Evolutionary conservation across 2,797 vertebrate genomes (phyloP).

Genomic region (Rallus crepitans): DNA sequence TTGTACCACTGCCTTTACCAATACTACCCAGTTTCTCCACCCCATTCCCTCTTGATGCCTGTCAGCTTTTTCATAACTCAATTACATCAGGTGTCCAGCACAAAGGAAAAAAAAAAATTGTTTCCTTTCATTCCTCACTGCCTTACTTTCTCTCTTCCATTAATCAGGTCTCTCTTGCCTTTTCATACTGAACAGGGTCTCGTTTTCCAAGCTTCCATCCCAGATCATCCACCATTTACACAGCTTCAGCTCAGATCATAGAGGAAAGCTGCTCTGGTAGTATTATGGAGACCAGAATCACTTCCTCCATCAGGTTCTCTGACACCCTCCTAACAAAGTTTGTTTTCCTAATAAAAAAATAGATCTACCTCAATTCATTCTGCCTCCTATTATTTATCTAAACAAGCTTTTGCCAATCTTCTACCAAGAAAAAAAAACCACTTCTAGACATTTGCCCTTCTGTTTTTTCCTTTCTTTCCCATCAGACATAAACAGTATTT

Average conservation of each 20-base stretch:
- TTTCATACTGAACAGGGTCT: not conserved
- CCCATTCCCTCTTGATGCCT: not conserved
- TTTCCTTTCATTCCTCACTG: not conserved
- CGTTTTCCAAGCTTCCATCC: not conserved
- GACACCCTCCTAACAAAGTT: not conserved
- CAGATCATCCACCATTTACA: not conserved
- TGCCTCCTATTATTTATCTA: not conserved
- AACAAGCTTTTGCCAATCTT: not conserved
- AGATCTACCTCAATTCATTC: not conserved
- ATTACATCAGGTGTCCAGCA: not conserved
- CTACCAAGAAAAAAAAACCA: not conserved
- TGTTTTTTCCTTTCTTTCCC: not conserved
- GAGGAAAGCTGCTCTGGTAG: not conserved
- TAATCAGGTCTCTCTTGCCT: not conserved
- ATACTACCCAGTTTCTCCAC: rapidly evolving
- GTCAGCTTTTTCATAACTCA: not conserved
- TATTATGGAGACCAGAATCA: not conserved
- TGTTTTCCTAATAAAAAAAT: constrained; percentile 14
- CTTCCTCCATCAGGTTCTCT: not conserved
- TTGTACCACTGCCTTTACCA: not conserved
- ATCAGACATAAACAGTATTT: not conserved
- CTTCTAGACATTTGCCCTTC: not conserved
- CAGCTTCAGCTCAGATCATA: not conserved
- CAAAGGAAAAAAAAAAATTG: not conserved
- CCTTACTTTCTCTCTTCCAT: not conserved